Base-by-base conservation (phyloP, 1,140 invertebrate genomes). In the Cardiocondyla obscurior region DNA sequence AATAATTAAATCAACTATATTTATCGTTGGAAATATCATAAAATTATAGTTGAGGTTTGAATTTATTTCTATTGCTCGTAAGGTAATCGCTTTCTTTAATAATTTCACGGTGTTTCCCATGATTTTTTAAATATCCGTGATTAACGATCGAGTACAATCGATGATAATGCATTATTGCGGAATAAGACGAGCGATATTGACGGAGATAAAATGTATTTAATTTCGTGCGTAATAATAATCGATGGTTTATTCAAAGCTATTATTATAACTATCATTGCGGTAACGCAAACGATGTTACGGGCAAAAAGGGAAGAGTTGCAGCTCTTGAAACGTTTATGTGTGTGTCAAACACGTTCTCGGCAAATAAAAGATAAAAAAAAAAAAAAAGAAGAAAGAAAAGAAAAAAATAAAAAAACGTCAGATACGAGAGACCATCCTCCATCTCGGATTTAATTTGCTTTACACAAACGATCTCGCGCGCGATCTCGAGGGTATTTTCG, bases 41-140 rank as follows among this genome's bases (percentile, higher is more conserved):
- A n/a, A n/a, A n/a, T n/a, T n/a, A n/a, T n/a, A n/a, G n/a, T n/a
- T n/a, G n/a, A n/a, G n/a, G n/a, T n/a, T n/a, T n/a, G n/a, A n/a
- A n/a, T n/a, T n/a, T n/a, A n/a, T n/a, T n/a, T n/a, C n/a, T n/a
- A n/a, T n/a, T n/a, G n/a, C n/a, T n/a, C n/a, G n/a, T n/a, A n/a
- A 64, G 39, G 7, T 49, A 44, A 76, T 76, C 64, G 57, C 57
- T 49, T 73, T 67, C 22, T 14, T 10, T 49, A 30, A 33, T 28
- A 33, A 49, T 55, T 39, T 12, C 0, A 14, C 16, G 22, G 4
- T 4, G 39, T 33, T 76, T 76, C 64, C 64, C 10, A 10, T 12
- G 10, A 25, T 12, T 44, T 64, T 44, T 74, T 36, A n/a, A 12
- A 39, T 36, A 12, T 25, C 16, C 12, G 12, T 36, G 30, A 70